phyloP scores from a whole-genome alignment of 2,888 invertebrate genomes.

The Operophtera brumata region DNA sequence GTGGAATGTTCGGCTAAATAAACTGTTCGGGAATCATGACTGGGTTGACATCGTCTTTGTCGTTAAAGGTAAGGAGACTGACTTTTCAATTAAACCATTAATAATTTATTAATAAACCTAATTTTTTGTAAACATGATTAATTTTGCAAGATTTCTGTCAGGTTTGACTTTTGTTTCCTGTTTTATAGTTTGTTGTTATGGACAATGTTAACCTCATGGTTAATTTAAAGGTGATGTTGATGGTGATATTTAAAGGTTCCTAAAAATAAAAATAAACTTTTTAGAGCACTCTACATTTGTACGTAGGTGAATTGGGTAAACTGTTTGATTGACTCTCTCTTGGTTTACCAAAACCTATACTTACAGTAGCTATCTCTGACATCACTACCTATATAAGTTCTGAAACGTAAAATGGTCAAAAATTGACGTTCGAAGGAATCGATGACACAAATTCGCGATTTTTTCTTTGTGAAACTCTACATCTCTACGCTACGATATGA shows the following conservation, averaged over 20 bases:
- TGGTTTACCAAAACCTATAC: neutral
- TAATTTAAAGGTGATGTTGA: too few species aligned
- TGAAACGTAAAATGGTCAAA: neutral
- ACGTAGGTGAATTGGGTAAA: too few species aligned
- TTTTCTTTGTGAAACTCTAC: neutral
- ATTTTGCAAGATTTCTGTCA: neutral
- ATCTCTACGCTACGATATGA: neutral
- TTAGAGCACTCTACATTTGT: neutral
- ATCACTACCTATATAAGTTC: neutral
- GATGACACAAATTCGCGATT: neutral
- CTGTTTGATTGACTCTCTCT: neutral
- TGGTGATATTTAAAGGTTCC: too few species aligned
- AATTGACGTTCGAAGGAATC: neutral
- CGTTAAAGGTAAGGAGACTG: constrained; percentile 25
- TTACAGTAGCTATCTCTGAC: neutral
- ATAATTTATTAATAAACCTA: neutral
- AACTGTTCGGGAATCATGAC: constrained; percentile 25
- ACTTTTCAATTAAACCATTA: neutral
- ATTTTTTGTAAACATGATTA: neutral
- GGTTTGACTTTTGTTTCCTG: neutral
- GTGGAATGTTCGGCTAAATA: constrained; percentile 13
- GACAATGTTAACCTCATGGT: neutral
- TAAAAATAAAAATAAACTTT: too few species aligned
- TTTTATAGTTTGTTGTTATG: neutral
- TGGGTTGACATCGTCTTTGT: constrained; percentile 16